These are phyloP conservation scores for Hyposmocoma kahamanoa DNA, from an alignment of 1,140 invertebrate genomes.

Conservation along the genomic window DNA sequence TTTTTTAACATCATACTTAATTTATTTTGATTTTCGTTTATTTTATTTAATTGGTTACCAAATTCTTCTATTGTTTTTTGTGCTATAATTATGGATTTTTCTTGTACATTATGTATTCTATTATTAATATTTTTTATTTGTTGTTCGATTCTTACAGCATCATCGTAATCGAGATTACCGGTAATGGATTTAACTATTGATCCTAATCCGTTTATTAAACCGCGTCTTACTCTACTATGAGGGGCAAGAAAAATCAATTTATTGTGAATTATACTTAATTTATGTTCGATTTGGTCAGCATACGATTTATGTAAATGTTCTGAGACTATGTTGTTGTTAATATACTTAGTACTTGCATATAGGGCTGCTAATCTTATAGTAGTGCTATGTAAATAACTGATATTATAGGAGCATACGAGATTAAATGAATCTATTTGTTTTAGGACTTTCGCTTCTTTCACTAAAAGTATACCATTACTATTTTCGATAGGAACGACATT, in stretches of 20 bases:
- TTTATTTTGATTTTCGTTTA: constrained; percentile 4
- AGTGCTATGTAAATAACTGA: neutral
- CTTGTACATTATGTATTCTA: neutral
- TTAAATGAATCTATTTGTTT: constrained; percentile 17
- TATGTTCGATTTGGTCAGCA: neutral
- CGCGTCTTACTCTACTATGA: neutral
- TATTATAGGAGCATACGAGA: constrained; percentile 12
- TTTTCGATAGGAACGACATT: neutral
- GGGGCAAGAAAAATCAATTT: constrained; percentile 1
- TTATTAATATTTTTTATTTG: neutral
- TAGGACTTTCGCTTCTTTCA: neutral
- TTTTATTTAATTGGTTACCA: neutral
- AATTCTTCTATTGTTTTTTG: neutral
- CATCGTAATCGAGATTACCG: neutral
- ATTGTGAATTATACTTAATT: neutral
- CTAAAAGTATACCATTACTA: neutral
- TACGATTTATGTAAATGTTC: neutral
- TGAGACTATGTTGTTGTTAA: neutral
- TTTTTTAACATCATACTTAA: neutral
- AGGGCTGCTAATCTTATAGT: neutral
- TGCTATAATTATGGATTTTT: too few relatives aligned
- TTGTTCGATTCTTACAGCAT: neutral
- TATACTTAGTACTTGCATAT: neutral
- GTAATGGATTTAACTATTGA: constrained; percentile 1
- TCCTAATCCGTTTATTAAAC: neutral